These are phyloP conservation scores for Pagetopsis macropterus DNA, from an alignment of 2,797 vertebrate species.

Conservation along the genomic window DNA sequence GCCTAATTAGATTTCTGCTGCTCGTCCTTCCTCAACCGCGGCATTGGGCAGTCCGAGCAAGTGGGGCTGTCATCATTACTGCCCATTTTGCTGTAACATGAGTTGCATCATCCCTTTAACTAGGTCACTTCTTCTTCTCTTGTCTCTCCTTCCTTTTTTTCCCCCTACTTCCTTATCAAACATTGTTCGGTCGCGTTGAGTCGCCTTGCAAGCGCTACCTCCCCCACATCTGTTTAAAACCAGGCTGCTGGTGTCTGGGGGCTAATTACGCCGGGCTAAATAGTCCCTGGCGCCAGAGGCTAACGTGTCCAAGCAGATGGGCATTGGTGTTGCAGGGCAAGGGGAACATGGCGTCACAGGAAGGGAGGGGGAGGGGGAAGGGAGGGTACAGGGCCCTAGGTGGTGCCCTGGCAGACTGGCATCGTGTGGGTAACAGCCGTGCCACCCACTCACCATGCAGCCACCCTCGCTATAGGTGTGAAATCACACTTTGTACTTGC, in stretches of 20 bases:
- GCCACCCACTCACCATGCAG: conserved; percentile 78
- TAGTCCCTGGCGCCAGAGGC: conserved; percentile 81
- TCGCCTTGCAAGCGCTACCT: conserved; percentile 67
- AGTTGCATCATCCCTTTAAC: conserved; percentile 82
- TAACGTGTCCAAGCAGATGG: conserved; percentile 84
- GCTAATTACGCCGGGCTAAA: conserved; percentile 84
- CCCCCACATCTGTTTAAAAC: conserved; percentile 85
- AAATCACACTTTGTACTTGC: conserved; percentile 78
- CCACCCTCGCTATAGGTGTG: conserved; percentile 77
- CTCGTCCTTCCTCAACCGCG: conserved; percentile 53
- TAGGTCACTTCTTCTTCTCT: conserved; percentile 76
- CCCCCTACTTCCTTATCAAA: conserved; percentile 71
- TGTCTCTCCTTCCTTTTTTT: background rate
- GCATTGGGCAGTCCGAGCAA: conserved; percentile 57
- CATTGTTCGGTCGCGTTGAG: conserved; percentile 66
- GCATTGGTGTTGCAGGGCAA: conserved; percentile 79
- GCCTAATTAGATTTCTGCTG: conserved; percentile 70
- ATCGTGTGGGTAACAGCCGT: conserved; percentile 79
- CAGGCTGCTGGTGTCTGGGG: conserved; percentile 83
- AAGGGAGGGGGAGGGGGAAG: conserved; percentile 43
- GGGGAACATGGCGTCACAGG: conserved; percentile 74
- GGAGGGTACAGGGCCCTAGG: conserved; percentile 64
- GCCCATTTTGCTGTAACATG: conserved; percentile 77
- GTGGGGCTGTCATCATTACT: conserved; percentile 75
- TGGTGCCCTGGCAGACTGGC: conserved; percentile 79